Evolutionary conservation across 2,797 vertebrate species (phyloP).

Genomic region (Ciconia nigra): DNA sequence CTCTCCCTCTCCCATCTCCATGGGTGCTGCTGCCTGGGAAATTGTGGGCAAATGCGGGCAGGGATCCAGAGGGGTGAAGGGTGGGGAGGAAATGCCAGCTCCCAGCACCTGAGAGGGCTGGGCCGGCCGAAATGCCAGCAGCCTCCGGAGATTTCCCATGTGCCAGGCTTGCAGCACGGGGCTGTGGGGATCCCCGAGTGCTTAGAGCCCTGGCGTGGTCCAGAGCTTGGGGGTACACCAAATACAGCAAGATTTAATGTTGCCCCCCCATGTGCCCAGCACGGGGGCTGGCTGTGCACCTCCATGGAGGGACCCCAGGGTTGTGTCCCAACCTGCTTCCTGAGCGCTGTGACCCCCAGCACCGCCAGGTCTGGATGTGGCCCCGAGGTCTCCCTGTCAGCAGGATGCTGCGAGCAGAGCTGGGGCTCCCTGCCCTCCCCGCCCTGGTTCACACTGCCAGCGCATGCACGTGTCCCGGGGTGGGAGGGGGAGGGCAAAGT

Average conservation of each 20-base stretch:
- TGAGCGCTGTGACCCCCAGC: not conserved
- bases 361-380: not conserved
- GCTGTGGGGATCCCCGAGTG: not conserved
- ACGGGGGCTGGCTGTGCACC: not conserved
- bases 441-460: not conserved
- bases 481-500: not conserved
- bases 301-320: not conserved
- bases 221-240: not conserved
- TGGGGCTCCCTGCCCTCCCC: not conserved
- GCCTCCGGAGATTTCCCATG: not conserved
- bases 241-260: not conserved
- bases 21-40: conserved; percentile 26
- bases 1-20: not conserved
- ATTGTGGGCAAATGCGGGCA: not conserved
- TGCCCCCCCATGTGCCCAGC: not conserved
- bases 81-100: conserved; percentile 10
- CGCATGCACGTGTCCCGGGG: accelerated
- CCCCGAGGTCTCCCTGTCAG: accelerated
- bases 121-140: accelerated
- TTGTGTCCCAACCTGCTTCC: not conserved
- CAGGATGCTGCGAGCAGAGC: not conserved
- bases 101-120: not conserved
- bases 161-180: accelerated
- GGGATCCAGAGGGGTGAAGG: conserved; percentile 29
- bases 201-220: accelerated